These are phyloP conservation scores for Syngnathus floridae DNA, from an alignment of 2,113 vertebrate species.

Conservation along the genomic window DNA sequence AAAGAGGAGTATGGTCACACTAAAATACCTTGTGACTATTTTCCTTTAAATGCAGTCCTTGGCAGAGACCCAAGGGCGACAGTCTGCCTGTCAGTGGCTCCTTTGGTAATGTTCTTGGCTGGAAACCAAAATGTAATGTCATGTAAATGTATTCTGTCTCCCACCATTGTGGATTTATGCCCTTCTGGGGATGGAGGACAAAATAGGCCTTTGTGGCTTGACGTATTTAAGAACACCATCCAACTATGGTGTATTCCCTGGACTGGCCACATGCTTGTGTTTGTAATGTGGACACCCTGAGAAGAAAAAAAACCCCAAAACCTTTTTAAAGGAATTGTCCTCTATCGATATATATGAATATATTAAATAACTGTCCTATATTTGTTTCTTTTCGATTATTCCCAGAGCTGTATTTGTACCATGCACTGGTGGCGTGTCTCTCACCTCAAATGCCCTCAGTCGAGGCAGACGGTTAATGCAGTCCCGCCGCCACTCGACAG, in stretches of 20 bases:
- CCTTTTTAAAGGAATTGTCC: too few species aligned
- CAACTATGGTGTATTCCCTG: neutral
- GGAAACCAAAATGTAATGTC: neutral
- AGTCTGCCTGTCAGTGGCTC: slow-evolving; percentile 44
- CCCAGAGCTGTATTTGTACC: neutral
- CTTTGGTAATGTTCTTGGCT: slow-evolving; percentile 43
- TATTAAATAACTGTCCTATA: neutral
- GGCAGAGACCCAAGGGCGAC: slow-evolving; percentile 43
- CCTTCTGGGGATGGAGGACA: neutral
- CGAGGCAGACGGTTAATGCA: slow-evolving; percentile 7
- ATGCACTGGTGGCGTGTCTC: neutral
- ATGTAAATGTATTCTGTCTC: neutral
- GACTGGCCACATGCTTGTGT: neutral
- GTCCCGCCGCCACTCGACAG: slow-evolving; percentile 44
- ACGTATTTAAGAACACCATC: neutral
- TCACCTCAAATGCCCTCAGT: neutral
- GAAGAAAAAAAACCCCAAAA: too few species aligned
- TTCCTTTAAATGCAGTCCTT: slow-evolving; percentile 48
- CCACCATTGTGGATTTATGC: neutral
- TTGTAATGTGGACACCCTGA: neutral
- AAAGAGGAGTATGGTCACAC: too few species aligned
- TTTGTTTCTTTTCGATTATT: neutral
- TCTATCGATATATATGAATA: too few species aligned
- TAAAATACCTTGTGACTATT: slow-evolving; percentile 10
- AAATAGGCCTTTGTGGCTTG: neutral